phyloP scores from a whole-genome alignment of 2,113 vertebrate species.

The Rutilus rutilus region DNA sequence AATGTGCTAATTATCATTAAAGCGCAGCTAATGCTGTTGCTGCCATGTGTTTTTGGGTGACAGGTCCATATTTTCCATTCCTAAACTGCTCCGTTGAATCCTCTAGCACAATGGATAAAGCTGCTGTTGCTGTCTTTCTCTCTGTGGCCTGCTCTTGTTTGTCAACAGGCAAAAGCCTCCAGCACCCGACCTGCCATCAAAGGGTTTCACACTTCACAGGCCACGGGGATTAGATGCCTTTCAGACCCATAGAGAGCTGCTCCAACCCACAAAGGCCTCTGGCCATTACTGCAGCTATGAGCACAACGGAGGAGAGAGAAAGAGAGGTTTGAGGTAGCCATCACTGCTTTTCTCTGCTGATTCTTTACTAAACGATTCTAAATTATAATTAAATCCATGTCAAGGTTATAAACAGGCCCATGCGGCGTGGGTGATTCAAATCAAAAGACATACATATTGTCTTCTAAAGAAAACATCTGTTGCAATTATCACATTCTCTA shows the following conservation, averaged over 20 bases:
- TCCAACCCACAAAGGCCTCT: constrained; percentile 77
- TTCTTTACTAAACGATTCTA: not conserved
- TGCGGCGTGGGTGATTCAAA: not conserved
- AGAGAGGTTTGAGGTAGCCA: not conserved
- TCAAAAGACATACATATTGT: not conserved
- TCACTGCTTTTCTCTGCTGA: not conserved
- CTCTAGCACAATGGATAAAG: constrained; percentile 64
- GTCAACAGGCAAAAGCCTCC: constrained; percentile 77
- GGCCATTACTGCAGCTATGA: constrained; percentile 73
- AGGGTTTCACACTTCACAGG: constrained; percentile 82
- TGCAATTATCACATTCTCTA: not conserved
- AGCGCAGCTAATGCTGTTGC: constrained; percentile 1
- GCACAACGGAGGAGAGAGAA: constrained; percentile 58
- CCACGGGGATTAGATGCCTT: constrained; percentile 82
- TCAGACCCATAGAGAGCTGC: constrained; percentile 76
- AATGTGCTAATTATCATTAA: constrained; percentile 34
- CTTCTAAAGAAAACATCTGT: constrained; percentile 2
- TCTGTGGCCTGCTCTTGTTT: constrained; percentile 71
- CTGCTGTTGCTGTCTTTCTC: constrained; percentile 8
- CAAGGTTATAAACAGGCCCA: not conserved
- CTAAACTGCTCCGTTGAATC: constrained; percentile 57
- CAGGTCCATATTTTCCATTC: constrained; percentile 72
- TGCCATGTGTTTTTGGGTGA: constrained; percentile 54
- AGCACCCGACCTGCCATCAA: constrained; percentile 79
- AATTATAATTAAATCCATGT: not conserved